These are phyloP conservation scores for Apis mellifera DNA, from an alignment of 1,140 invertebrate species.

Conservation along the genomic window Amel_HAv3.1 CM009939.2:9621501-9622000, in stretches of 20 bases:
- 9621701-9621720: constrained; percentile 46
- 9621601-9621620: constrained; percentile 12
- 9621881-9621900: no score
- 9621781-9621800: background rate
- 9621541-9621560: background rate
- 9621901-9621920: no score
- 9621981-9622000: no score
- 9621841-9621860: no score
- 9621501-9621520: constrained; percentile 40
- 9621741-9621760: background rate
- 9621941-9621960: no score
- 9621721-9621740: constrained; percentile 45
- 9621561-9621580: no score
- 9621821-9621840: background rate
- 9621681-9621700: constrained; percentile 41
- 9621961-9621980: no score
- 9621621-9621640: constrained; percentile 23
- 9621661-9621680: constrained; percentile 37
- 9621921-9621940: no score
- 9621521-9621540: constrained; percentile 21
- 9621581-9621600: no score
- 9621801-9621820: no score
- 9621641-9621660: constrained; percentile 21
- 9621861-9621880: no score
- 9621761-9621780: background rate